These are phyloP conservation scores for Apis mellifera DNA, from an alignment of 1,140 invertebrate genomes.

Conservation along the genomic window DNA sequence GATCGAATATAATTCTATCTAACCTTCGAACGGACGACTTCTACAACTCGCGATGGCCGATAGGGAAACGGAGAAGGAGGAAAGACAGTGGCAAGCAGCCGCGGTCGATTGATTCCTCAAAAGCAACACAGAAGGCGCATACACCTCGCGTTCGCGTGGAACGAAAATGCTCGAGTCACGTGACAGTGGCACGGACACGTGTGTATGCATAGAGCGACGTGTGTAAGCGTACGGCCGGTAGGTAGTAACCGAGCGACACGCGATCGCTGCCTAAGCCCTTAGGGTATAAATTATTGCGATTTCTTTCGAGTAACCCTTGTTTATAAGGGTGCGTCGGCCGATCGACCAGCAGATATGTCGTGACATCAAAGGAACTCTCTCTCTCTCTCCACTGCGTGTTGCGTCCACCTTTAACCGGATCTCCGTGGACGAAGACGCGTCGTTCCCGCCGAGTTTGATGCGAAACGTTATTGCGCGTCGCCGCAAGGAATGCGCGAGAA, in stretches of 20 bases:
- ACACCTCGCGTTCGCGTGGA: conserved; percentile 54
- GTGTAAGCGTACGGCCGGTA: conserved; percentile 48
- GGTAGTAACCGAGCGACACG: conserved; percentile 72
- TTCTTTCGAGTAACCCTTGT: conserved; percentile 78
- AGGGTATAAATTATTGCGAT: conserved; percentile 79
- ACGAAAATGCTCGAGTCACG: conserved; percentile 62
- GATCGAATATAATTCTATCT: no score
- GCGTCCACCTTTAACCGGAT: conserved; percentile 54
- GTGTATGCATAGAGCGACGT: conserved; percentile 45
- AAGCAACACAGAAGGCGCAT: conserved; percentile 18
- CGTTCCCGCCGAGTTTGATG: background rate
- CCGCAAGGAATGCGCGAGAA: conserved; percentile 24
- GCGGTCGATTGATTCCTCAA: conserved; percentile 59
- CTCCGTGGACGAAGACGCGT: conserved; percentile 29
- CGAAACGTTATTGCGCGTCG: background rate
- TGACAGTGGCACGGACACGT: conserved; percentile 57
- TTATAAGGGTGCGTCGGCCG: conserved; percentile 69
- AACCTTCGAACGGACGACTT: background rate
- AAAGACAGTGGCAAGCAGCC: no score
- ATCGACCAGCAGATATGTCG: conserved; percentile 74
- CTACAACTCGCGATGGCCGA: background rate
- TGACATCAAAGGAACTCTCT: conserved; percentile 77
- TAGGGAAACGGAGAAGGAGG: no score
- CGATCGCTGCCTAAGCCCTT: conserved; percentile 76
- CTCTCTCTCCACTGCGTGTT: conserved; percentile 28